A percentile compares a stretch with the other conserved stretches of the same genome.
Conservation (phyloP, 1,140 invertebrate genomes). For the Rhynchophorus ferrugineus region DNA sequence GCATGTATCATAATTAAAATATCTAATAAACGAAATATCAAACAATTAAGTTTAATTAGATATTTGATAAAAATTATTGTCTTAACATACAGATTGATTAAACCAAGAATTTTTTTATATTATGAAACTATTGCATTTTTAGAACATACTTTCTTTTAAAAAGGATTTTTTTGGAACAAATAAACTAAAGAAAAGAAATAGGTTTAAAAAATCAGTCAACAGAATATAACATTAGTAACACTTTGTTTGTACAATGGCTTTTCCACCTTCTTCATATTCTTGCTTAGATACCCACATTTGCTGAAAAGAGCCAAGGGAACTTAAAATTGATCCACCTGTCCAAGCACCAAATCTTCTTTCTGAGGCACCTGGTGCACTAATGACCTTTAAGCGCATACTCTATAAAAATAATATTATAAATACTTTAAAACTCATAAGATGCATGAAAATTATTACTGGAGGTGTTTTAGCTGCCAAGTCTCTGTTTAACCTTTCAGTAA, state of each 20-base stretch:
- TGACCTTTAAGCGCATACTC: slow-evolving; percentile 76
- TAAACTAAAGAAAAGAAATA: too few relatives aligned
- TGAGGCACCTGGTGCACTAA: slow-evolving; percentile 61
- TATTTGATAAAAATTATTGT: too few relatives aligned
- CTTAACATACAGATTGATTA: too few relatives aligned
- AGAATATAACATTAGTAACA: slow-evolving; percentile 25
- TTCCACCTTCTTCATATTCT: slow-evolving; percentile 84
- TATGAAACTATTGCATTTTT: too few relatives aligned
- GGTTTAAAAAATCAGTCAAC: slow-evolving; percentile 4
- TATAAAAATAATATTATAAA: slow-evolving; percentile 20
- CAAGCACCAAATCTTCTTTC: slow-evolving; percentile 84
- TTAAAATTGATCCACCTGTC: slow-evolving; percentile 87
- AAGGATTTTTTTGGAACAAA: too few relatives aligned
- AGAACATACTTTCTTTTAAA: too few relatives aligned
- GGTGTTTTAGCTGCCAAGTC: slow-evolving; percentile 50
- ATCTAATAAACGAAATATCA: too few relatives aligned
- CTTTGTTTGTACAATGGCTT: slow-evolving; percentile 40
- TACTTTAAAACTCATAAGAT: slow-evolving; percentile 3
- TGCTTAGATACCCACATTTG: slow-evolving; percentile 89
- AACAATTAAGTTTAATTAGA: too few relatives aligned
- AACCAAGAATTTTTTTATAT: too few relatives aligned
- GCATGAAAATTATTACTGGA: slow-evolving; percentile 25
- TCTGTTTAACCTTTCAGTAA: slow-evolving; percentile 51
- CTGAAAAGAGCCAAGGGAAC: slow-evolving; percentile 84
- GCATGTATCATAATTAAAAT: too few relatives aligned